A percentile compares a stretch with the other conserved stretches of the same genome.
Evolutionary conservation across 2,797 vertebrate species (phyloP).

Genomic region (Hemibagrus guttatus): DNA sequence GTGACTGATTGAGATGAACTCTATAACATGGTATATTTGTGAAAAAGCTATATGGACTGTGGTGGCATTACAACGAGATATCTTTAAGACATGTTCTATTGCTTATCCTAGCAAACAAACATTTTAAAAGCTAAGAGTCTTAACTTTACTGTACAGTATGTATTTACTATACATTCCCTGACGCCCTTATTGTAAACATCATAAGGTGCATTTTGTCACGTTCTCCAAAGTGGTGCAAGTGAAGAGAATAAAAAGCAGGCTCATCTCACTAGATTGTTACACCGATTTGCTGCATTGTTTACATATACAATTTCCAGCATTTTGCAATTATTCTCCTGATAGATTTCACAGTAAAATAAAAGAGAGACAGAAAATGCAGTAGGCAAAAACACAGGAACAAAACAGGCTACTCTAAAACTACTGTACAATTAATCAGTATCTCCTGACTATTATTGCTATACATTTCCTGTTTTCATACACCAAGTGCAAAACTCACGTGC

Average conservation of each 20-base stretch:
- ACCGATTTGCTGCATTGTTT: constrained; percentile 11
- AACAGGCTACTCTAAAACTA: constrained; percentile 3
- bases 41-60: constrained; percentile 5
- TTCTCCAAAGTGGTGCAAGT: constrained; percentile 15
- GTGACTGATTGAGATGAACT: background rate
- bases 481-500: background rate
- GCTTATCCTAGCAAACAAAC: constrained; percentile 6
- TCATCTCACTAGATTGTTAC: constrained; percentile 16
- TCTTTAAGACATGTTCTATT: background rate
- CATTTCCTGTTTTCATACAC: constrained; percentile 2
- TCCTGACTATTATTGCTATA: constrained; percentile 47
- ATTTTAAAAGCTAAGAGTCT: constrained; percentile 13
- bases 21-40: background rate
- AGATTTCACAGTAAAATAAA: constrained; percentile 16
- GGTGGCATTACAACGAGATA: background rate
- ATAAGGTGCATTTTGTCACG: constrained; percentile 47
- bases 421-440: constrained; percentile 14
- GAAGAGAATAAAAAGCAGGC: background rate
- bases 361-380: background rate
- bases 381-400: constrained; percentile 5
- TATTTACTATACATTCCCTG: constrained; percentile 51
- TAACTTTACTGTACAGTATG: background rate
- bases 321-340: constrained; percentile 34
- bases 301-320: constrained; percentile 45
- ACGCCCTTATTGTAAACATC: constrained; percentile 31